Percentiles rank a stretch among this genome's conserved stretches.
phyloP scores from a whole-genome alignment of 2,888 invertebrate species.

The Acrobeloides nanus region DNA sequence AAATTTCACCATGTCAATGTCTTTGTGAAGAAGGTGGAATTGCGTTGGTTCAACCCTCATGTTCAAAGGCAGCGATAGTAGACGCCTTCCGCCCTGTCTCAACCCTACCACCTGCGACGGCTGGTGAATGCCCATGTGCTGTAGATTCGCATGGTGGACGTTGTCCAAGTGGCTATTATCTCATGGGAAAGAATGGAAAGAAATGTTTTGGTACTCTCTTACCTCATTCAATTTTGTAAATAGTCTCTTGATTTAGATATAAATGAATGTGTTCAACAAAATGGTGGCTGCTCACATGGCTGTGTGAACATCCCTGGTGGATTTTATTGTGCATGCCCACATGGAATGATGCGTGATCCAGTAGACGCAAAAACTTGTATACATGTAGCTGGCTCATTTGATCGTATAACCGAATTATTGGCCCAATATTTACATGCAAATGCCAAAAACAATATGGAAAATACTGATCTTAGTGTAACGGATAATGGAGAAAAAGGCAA shows the following conservation, averaged over 20 bases:
- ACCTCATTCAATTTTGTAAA: conserved; percentile 3
- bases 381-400: conserved; percentile 28
- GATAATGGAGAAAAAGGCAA: too few species aligned
- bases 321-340: conserved; percentile 51
- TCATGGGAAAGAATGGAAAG: conserved; percentile 1
- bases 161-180: conserved; percentile 15
- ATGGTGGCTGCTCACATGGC: conserved; percentile 49
- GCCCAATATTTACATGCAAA: conserved; percentile 42
- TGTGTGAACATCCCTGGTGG: conserved; percentile 52
- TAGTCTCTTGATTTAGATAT: conserved; percentile 29
- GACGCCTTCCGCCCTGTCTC: conserved; percentile 32
- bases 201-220: conserved; percentile 32
- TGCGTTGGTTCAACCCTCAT: conserved; percentile 34
- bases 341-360: conserved; percentile 47
- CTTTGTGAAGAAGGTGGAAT: conserved; percentile 35
- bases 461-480: too few species aligned
- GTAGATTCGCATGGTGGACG: conserved; percentile 7
- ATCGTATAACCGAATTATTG: conserved; percentile 39
- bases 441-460: conserved; percentile 21
- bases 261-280: conserved; percentile 43
- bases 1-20: conserved; percentile 34
- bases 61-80: conserved; percentile 19
- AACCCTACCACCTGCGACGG: conserved; percentile 40
- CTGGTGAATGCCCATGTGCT: conserved; percentile 35
- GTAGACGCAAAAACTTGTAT: conserved; percentile 37